Evolutionary conservation across 2,797 vertebrate genomes (phyloP), one percentile per base, ranked within the genome.

Genomic region (Myotis vivesi): DNA sequence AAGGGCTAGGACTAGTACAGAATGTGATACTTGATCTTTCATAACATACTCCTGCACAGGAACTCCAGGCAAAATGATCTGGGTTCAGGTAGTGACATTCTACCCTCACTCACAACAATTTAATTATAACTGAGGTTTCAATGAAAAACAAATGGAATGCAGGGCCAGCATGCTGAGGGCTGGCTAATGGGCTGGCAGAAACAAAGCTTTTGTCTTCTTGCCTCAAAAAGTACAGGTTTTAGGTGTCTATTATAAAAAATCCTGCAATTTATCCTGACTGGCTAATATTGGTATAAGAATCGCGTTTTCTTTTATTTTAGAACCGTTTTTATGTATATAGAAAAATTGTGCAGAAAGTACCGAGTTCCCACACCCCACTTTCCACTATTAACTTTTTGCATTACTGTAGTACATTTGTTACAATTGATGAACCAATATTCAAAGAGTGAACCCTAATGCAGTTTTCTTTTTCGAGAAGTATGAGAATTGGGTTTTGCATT

Each of bases 231-330:
- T 77, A 2, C 9, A 73, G 17, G 10, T 84, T 96, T 59, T 92
- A 51, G 2, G 6, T 94, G 13, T 77, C 77, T 96, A 93, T 94
- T 92, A 46, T 23, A 91, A 97, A 97, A 95, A 28, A 75, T 8
- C 8, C 59, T 94, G 38, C 85, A 84, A 86, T 57, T 95, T 80
- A 84, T 15, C 75, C 33, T 38, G n/a, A 92, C 62, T 57, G 80
- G n/a, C 46, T 92, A 81, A 81, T 93, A 83, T 55, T 36, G 33
- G 89, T 4, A 12, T 44, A 88, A 85, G 71, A 87, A 73, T 84
- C 92, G 3, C 10, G n/a, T 49, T 82, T 91, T 95, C 30, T 66
- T 83, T 36, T 41, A 25, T 55, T 55, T 79, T 79, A 55, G n/a
- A 62, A 15, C 6, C 6, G 2, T 62, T 38, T 30, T 38, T 79